phyloP scores from a whole-genome alignment of 1,140 invertebrate species.

The Fopius arisanus region DNA sequence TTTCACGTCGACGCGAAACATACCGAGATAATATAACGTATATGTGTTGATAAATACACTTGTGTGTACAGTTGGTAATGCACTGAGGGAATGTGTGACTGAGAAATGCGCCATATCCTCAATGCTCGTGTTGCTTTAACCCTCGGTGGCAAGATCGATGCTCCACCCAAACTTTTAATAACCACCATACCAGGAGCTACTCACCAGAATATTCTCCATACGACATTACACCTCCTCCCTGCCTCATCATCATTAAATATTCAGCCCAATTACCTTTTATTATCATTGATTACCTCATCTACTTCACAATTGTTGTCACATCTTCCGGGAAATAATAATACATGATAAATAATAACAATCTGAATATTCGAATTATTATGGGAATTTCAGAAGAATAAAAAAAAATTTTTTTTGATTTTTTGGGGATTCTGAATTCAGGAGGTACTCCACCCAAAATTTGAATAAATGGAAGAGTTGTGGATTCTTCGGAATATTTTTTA shows the following conservation, averaged over 20 bases:
- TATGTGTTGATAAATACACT: slow-evolving; percentile 14
- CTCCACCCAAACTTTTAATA: slow-evolving; percentile 46
- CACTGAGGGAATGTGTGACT: background rate
- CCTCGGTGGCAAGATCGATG: slow-evolving; percentile 45
- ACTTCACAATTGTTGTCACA: too few species aligned
- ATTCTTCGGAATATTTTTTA: too few species aligned
- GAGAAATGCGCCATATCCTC: background rate
- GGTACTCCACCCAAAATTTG: too few species aligned
- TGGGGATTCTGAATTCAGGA: too few species aligned
- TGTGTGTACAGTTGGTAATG: background rate
- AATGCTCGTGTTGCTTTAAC: background rate
- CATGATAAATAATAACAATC: too few species aligned
- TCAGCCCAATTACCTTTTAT: background rate
- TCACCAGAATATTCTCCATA: background rate
- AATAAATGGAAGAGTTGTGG: too few species aligned
- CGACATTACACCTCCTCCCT: background rate
- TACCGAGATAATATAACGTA: slow-evolving; percentile 23
- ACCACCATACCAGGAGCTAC: slow-evolving; percentile 27
- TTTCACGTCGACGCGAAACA: slow-evolving; percentile 45
- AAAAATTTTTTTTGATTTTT: too few species aligned
- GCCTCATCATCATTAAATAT: background rate
- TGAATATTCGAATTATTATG: too few species aligned
- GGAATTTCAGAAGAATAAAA: too few species aligned
- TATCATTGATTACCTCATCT: too few species aligned
- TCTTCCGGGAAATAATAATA: too few species aligned